Conservation (phyloP, 2,113 vertebrate species). For the Toxostoma redivivum region DNA sequence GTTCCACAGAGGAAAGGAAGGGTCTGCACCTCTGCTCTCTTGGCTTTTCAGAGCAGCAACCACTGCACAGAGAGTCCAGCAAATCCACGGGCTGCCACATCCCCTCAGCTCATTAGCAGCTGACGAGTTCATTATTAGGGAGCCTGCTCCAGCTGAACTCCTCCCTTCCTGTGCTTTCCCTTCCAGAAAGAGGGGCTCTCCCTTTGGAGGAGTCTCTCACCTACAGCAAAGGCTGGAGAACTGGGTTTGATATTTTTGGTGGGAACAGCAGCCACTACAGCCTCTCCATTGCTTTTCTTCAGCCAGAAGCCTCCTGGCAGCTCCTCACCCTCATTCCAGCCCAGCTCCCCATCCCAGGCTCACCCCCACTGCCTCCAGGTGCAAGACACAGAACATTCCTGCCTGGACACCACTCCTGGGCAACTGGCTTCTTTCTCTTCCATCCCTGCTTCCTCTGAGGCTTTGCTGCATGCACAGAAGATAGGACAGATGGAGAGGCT, state of each 20-base stretch:
- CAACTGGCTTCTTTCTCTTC: neutral
- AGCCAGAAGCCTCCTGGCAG: neutral
- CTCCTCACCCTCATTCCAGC: fast-evolving
- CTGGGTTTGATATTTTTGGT: neutral
- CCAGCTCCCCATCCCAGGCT: neutral
- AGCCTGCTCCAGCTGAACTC: constrained; percentile 7
- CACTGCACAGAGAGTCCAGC: neutral
- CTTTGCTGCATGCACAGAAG: neutral
- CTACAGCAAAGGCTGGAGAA: constrained; percentile 19
- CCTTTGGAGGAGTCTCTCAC: constrained; percentile 5
- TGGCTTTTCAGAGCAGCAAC: neutral
- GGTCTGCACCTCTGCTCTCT: neutral
- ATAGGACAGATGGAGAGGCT: neutral
- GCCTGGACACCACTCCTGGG: neutral
- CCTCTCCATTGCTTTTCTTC: neutral
- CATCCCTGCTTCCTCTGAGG: neutral
- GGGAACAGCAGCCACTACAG: neutral
- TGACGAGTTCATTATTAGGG: neutral
- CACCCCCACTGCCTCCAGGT: neutral
- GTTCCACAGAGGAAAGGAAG: neutral
- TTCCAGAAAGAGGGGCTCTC: constrained; percentile 17
- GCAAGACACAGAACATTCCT: fast-evolving
- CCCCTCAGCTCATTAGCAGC: neutral
- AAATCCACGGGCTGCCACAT: neutral
- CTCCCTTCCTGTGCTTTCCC: constrained; percentile 50